A percentile compares a stretch with the other conserved stretches of the same genome.
Conservation (phyloP, 2,113 vertebrate genomes). For the Cinclus mexicanus region DNA sequence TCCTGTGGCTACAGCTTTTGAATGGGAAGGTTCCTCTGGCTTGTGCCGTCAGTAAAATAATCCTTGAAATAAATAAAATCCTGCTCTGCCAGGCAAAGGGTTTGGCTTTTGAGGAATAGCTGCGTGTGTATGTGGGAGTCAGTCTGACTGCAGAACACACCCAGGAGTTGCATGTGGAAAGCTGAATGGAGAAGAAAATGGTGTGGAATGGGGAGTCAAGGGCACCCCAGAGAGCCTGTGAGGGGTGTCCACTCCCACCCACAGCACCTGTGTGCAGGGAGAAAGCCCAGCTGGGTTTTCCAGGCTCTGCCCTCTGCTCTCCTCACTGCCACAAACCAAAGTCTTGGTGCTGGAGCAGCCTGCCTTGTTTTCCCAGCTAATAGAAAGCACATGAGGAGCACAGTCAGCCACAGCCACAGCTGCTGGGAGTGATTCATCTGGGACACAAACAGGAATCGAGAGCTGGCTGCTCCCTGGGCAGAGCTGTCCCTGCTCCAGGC, state of each 20-base stretch:
- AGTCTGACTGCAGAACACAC: not conserved
- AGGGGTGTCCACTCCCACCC: not conserved
- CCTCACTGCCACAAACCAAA: not conserved
- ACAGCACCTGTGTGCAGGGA: not conserved
- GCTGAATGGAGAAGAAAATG: not conserved
- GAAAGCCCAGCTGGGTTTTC: not conserved
- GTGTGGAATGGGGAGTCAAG: not conserved
- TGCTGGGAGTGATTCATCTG: slow-evolving; percentile 44
- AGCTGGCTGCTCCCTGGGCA: slow-evolving; percentile 41
- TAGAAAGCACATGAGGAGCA: slow-evolving; percentile 54
- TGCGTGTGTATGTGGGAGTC: not conserved
- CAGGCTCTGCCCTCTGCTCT: not conserved
- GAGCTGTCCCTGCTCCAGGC: slow-evolving; percentile 34
- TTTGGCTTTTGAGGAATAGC: slow-evolving; percentile 23
- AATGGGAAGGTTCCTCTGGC: not conserved
- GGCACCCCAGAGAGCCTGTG: too few relatives aligned
- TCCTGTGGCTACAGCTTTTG: not conserved
- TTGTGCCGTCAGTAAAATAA: not conserved
- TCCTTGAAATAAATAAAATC: not conserved
- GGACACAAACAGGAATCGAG: slow-evolving; percentile 36
- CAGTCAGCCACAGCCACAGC: not conserved
- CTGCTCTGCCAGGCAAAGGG: not conserved
- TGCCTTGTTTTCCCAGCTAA: slow-evolving; percentile 47
- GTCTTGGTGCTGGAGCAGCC: not conserved
- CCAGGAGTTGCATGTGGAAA: not conserved